phyloP scores from a whole-genome alignment of 2,888 invertebrate genomes.

The Drosophila incognita region DNA sequence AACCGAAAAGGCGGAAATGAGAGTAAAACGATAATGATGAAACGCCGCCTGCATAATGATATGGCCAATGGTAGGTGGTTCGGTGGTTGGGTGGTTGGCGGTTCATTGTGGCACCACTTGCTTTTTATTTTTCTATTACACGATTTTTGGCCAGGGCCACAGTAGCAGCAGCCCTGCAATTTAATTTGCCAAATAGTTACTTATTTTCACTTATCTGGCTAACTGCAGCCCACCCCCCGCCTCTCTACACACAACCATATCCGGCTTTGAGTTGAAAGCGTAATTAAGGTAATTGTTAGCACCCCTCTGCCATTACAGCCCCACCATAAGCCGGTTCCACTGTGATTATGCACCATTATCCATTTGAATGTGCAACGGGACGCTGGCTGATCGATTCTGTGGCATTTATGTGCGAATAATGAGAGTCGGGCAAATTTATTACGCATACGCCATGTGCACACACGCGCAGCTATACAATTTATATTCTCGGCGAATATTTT shows the following conservation, averaged over 20 bases:
- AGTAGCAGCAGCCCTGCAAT: slow-evolving; percentile 41
- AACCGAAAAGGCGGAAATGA: slow-evolving; percentile 64
- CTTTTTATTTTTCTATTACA: slow-evolving; percentile 58
- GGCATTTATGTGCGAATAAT: slow-evolving; percentile 72
- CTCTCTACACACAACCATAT: not conserved
- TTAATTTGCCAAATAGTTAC: slow-evolving; percentile 57
- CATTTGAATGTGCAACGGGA: slow-evolving; percentile 32
- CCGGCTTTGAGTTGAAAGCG: slow-evolving; percentile 34
- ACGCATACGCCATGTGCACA: slow-evolving; percentile 69
- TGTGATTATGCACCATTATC: slow-evolving; percentile 35
- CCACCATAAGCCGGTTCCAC: not conserved
- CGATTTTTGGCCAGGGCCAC: slow-evolving; percentile 20
- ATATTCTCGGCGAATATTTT: slow-evolving; percentile 31
- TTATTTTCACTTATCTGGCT: slow-evolving; percentile 24
- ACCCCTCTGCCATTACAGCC: not conserved
- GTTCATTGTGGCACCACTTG: slow-evolving; percentile 27
- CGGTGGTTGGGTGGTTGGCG: not conserved
- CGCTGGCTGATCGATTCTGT: slow-evolving; percentile 61
- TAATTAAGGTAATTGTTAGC: slow-evolving; percentile 69
- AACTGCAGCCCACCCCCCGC: not conserved
- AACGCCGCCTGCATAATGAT: slow-evolving; percentile 71
- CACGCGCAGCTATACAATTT: slow-evolving; percentile 16
- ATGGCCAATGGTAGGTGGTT: slow-evolving; percentile 26
- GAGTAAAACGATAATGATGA: slow-evolving; percentile 69
- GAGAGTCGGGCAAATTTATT: slow-evolving; percentile 60